Base-by-base conservation (phyloP, 2,888 invertebrate species). In the Rotaria magnacalcarata region DNA sequence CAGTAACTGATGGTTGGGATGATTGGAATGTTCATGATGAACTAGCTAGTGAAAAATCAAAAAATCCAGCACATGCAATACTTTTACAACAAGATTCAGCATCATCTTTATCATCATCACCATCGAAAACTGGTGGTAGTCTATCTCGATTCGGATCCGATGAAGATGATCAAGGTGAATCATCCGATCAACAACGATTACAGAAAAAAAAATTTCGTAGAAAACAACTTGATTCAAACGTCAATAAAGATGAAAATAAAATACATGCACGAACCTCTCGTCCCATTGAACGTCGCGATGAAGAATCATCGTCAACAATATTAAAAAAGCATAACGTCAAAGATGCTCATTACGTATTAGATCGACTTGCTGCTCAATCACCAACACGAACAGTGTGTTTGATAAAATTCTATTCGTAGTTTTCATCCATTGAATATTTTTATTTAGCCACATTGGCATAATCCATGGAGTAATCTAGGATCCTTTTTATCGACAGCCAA, bases 401-500 rank as follows among this genome's bases (percentile, higher is more conserved):
- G 14, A 34, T n/a, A 24, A 0, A 56, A 16, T 7, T 67, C 5
- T 41, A 16, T 56, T 56, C 4, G 0, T 34, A 16, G 10, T 34
- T 34, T 67, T 8, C 14, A 34, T 67, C 21, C 2, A 52, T 50
- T 14, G 21, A n/a, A 24, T 52, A 19, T 3, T 19, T 54, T 54
- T 54, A 54, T 87, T 85, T 85, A 88, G 88, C 27, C 87, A 43
- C 85, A 85, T 21, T 85, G 87, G 56, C 88, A 92, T 67, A 91
- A 92, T 8, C 58, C 84, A 56, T 95, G 95, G 95, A 93, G 94
- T 0, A 93, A 93, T 90, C 95, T 95, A 94, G 95, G 94, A 0
- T 94, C 94, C 87, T 94, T 96, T 19, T 91, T 96, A 52, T 94
- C 93, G 87, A 93, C 94, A 14, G 96, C 96, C 0, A 93, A 94